A percentile compares a stretch with the other conserved stretches of the same genome.
These are phyloP conservation scores for Melanostoma scalare DNA, from an alignment of 2,888 invertebrate species.

Conservation along the genomic window DNA sequence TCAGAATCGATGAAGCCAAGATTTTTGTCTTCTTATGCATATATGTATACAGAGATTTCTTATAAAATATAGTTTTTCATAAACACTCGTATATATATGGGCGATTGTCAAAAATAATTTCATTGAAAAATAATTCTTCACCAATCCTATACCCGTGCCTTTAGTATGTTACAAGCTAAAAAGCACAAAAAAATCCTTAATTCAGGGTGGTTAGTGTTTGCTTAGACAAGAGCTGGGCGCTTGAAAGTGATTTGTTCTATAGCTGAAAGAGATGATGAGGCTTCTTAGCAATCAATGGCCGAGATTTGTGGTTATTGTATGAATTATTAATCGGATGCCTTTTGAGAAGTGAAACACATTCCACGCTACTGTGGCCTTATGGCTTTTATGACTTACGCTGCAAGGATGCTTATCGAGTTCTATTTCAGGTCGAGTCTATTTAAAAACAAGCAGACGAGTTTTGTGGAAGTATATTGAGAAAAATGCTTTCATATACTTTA, in stretches of 20 bases:
- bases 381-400: constrained; percentile 20
- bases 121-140: too few species aligned
- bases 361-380: constrained; percentile 14
- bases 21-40: too few species aligned
- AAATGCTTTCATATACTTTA: too few species aligned
- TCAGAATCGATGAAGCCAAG: too few species aligned
- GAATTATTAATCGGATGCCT: constrained; percentile 64
- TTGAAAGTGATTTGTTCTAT: constrained; percentile 20
- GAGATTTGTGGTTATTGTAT: constrained; percentile 56
- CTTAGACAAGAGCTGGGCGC: constrained; percentile 39
- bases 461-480: too few species aligned
- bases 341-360: constrained; percentile 61
- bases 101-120: too few species aligned
- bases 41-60: too few species aligned
- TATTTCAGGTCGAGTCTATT: constrained; percentile 48
- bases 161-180: background rate
- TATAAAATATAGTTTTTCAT: too few species aligned
- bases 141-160: background rate
- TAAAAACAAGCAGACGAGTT: background rate
- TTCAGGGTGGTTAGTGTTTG: constrained; percentile 37
- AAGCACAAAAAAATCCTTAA: constrained; percentile 6
- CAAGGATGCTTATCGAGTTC: constrained; percentile 62
- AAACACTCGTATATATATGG: too few species aligned
- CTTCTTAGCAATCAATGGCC: constrained; percentile 59
- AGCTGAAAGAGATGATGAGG: constrained; percentile 53